Base-by-base conservation (phyloP, 1,140 invertebrate species). In the Trichonephila inaurata region DNA sequence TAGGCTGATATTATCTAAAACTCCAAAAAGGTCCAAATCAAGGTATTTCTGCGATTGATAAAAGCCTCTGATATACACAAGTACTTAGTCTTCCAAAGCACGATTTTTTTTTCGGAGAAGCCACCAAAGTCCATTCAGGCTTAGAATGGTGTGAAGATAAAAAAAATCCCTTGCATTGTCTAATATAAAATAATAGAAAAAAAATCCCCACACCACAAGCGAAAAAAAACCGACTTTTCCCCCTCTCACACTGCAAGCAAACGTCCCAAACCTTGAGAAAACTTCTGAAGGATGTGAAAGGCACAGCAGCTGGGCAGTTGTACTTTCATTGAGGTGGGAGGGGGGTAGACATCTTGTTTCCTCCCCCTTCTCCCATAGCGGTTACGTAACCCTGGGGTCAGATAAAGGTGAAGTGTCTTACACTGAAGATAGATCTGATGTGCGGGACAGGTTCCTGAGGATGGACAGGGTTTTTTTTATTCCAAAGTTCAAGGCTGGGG, bases 321-420 rank as follows among this genome's bases (percentile, higher is more conserved):
- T n/a, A 88, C 44, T 69, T 83, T 92, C 64, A 8, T 44, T 85
- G 85, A 40, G 83, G 77, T 51, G 72, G 82, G 82, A 69, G 92
- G 86, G 85, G 64, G 51, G 5, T 8, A 64, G 66, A 24, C 40
- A 72, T 66, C 82, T 33, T 40, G 33, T 44, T 6, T 61, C 61
- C 83, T 60, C 81, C 62, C 33, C 83, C 81, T 33, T 19, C 60
- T 82, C 10, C 66, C 66, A 24, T 24, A 69, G n/a, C 66, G 44
- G 92, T 93, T 93, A 93, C 83, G 92, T 89, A 93, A 89, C 86
- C 69, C 92, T 12, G 69, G 92, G 92, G 92, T 93, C 92, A 93
- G 83, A 86, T 93, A 89, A 93, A 93, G 92, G 92, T 93, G 92
- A 93, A 88, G 85, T 89, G 92, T 93, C 88, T 93, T 88, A 82